Evolutionary conservation across 1,140 invertebrate species (phyloP).

Genomic region (Lordiphosa mommai): DNA sequence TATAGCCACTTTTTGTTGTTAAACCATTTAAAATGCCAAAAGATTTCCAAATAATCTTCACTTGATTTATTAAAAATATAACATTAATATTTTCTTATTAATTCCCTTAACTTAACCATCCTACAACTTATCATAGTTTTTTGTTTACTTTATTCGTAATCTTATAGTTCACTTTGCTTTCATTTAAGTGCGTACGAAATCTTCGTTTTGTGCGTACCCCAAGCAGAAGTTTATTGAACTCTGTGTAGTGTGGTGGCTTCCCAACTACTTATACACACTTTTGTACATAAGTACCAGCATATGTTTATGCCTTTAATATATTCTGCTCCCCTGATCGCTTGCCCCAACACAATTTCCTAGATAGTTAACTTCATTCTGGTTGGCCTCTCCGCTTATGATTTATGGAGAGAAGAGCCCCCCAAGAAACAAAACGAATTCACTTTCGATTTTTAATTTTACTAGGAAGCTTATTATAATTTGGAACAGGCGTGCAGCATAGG

Average conservation of each 20-base stretch:
- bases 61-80: too few relatives aligned
- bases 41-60: too few relatives aligned
- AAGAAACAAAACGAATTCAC: conserved; percentile 33
- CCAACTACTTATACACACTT: neutral
- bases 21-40: too few relatives aligned
- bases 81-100: too few relatives aligned
- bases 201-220: too few relatives aligned
- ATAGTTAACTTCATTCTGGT: conserved; percentile 21
- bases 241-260: neutral
- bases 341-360: conserved; percentile 58
- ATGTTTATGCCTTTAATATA: conserved; percentile 6
- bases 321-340: conserved; percentile 50
- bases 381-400: conserved; percentile 48
- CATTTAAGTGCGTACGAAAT: too few relatives aligned
- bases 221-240: conserved; percentile 18
- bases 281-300: conserved; percentile 1
- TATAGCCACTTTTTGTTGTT: too few relatives aligned
- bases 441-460: conserved; percentile 71
- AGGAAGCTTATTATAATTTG: conserved; percentile 71
- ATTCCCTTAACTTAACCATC: too few relatives aligned
- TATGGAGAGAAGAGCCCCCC: conserved; percentile 25
- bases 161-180: too few relatives aligned
- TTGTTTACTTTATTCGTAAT: too few relatives aligned
- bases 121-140: too few relatives aligned
- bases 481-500: conserved; percentile 56